Evolutionary conservation across 2,888 invertebrate species (phyloP), one percentile per base, ranked within the genome.

Genomic region (Ophion ventricosus): DNA sequence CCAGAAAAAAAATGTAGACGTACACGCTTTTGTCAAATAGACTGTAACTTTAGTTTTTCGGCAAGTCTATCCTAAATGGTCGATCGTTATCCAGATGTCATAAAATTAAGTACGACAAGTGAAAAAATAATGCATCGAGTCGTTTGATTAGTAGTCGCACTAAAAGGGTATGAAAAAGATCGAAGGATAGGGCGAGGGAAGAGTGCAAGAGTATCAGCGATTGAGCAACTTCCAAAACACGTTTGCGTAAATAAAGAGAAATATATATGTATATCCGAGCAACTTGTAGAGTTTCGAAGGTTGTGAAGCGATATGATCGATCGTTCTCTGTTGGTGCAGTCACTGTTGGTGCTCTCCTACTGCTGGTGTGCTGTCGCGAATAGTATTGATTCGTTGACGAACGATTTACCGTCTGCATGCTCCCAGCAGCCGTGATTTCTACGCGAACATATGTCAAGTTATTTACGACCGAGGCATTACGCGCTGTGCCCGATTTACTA

Each of bases 401-500:
- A 88, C 90, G 91, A 91, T 91, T 91, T 91, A 91, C 90, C 90
- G 89, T 88, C 90, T 88, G 88, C 89, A 89, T 90, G 90, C 90
- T 82, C 56, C 67, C 82, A 73, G 67, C 91, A 90, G 89, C 89
- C 91, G 90, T 88, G 89, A 88, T 91, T 91, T 86, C 88, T 88
- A 82, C 88, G 40, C 20, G 89, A 91, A 91, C 91, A 91, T 91
- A 89, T 91, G 91, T 91, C 91, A 90, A 91, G 91, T 91, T 91
- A 91, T 91, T 91, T 91, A 91, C 91, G 91, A 91, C 90, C 90
- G 82, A 86, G 89, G 89, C 91, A 91, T 91, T 91, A 91, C 90
- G 91, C 90, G 90, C 90, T 90, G 88, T 87, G 90, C 88, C 90
- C 89, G 90, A 91, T 91, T 91, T 91, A 91, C 91, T 90, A 89